Base-by-base conservation (phyloP, 2,888 invertebrate genomes). In the Dione vanillae region DNA sequence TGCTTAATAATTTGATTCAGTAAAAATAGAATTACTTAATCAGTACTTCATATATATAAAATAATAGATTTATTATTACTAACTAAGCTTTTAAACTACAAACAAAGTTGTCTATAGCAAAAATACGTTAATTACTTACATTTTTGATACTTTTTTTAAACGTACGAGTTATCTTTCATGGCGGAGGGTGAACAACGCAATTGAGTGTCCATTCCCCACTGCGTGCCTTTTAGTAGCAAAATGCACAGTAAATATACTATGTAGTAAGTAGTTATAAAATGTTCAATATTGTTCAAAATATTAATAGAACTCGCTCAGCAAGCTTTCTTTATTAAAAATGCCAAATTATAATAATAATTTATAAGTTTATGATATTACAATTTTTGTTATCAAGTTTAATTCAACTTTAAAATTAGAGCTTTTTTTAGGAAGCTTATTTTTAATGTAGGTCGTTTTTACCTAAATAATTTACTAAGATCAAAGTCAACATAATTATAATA, bases 91-190 rank as follows among this genome's bases (percentile, higher is more conserved):
- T 54, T 35, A 54, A 54, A 35, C n/a, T 35, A 54, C 52, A 35
- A 27, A 54, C 54, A 54, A 54, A 49, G n/a, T 35, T 54, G 35
- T 54, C 54, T 54, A 54, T 54, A 54, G 54, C 35, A 37, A n/a
- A 54, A 52, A 52, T 37, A 54, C 54, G 37, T 54, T 54, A 54
- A 54, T 54, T 54, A 54, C 54, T 54, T 54, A 54, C 54, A 54
- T 54, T 54, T 54, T 54, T 35, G 54, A 37, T 54, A 54, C 54
- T 54, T 54, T 54, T 54, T 54, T 54, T 54, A 37, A 54, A 37
- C 54, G 54, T 54, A 54, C 54, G 54, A 54, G 54, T 54, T 54
- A 54, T 54, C 54, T 54, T 54, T 54, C 37, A 54, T 54, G 54
- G 54, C 54, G n/a, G 54, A 54, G 54, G 54, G 54, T 54, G 54